Base-by-base conservation (phyloP, 2,113 vertebrate species). In the Strix uralensis region DNA sequence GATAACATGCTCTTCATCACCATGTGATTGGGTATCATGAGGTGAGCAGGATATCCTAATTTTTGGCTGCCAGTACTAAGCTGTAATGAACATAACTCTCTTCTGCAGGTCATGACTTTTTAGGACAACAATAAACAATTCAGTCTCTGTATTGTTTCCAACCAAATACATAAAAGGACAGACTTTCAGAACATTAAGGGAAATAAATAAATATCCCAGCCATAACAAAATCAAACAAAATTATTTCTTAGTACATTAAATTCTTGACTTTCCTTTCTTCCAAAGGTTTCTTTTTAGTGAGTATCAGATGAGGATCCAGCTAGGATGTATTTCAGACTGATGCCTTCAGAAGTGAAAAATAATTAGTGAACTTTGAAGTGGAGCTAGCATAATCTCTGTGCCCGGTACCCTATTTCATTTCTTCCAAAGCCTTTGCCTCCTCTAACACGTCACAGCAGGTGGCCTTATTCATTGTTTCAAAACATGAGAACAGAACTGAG, bases 11-110 rank as follows among this genome's bases (percentile, higher is more conserved):
- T 57, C 36, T 59, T 59, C 38, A 18, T 78, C 71, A 78, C 36
- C 3, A 3, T 2, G 3, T 42, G 58, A 55, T 42, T 4, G 2
- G 10, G 5, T 51, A 12, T 11, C 2, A 1, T 14, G 34, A 79
- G 30, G 26, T 52, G 6, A 83, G 66, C 44, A 54, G 15, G 26
- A 27, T 22, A 47, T 6, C 30, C 29, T 54, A 44, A 57, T 4
- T 83, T 63, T 21, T n/a, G 38, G 15, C 49, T 55, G 9, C 7
- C 9, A 22, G 6, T 52, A 36, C 49, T 65, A 49, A 73, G 19
- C 49, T 79, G 7, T 44, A n/a, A 66, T 18, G 57, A 66, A 46
- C 9, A 15, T 65, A 29, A 19, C 11, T 85, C 26, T 42, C n/a
- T 80, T 65, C 63, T 38, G 13, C 25, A 66, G 44, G 46, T 40